Evolutionary conservation across 2,797 vertebrate species (phyloP), one percentile per base, ranked within the genome.

Genomic region (Mico argentatus): DNA sequence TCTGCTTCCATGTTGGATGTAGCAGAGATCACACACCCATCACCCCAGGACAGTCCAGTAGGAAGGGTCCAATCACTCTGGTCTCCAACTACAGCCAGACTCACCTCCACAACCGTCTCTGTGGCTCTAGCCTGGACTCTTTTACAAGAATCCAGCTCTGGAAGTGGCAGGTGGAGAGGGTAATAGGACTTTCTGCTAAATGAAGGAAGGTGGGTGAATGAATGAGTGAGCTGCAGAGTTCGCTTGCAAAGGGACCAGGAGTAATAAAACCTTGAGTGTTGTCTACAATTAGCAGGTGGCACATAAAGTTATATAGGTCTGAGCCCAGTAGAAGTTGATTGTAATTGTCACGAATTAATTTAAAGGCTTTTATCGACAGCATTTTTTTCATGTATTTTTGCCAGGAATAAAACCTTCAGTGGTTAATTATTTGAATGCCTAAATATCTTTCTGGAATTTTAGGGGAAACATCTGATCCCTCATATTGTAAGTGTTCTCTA

Each of bases 161-260:
- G 95, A 94, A 92, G 91, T 96, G 90, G 96, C 92, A 88, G 95
- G 95, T 90, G 39, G 76, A 93, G 75, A 97, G 7, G 41, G 41
- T 80, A 91, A 95, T 5, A 22, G 50, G 85, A 93, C 57, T 57
- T 80, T 59, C 86, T 84, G 87, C 90, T 85, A 70, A 92, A 88
- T 72, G 75, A 86, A 91, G 70, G 80, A 75, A 82, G 48, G 13
- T 64, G 57, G 44, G 44, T 73, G 30, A 67, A 88, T 59, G 77
- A 92, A 97, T 85, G 87, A 48, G 57, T 83, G 24, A 94, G 81
- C 73, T 96, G 84, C 90, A 92, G 96, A 86, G 91, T 91, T 93
- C 93, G 92, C n/a, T 96, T 97, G 96, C 90, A 72, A 95, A 94
- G 81, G 59, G 59, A 64, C 86, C 15, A 44, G 93, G 55, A 96